Percentiles rank a stretch among this genome's conserved stretches.
Evolutionary conservation across 1,140 invertebrate species (phyloP).

Genomic region (Panagrolaimus sp.): DNA sequence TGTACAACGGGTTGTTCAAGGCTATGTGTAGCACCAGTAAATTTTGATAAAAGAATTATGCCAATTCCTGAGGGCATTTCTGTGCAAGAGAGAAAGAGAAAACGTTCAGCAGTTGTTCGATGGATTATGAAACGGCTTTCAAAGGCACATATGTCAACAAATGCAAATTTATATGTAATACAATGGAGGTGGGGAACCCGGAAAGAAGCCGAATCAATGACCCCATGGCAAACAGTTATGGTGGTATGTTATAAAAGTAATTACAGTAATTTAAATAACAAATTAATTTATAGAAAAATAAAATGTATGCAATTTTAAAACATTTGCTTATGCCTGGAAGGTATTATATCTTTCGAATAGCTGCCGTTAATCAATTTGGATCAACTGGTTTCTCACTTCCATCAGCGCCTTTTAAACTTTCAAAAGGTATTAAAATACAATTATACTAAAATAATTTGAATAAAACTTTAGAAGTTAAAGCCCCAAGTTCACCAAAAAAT

Average conservation of each 20-base stretch:
- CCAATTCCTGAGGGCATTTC: slow-evolving; percentile 45
- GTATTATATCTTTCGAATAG: slow-evolving; percentile 51
- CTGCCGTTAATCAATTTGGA: slow-evolving; percentile 38
- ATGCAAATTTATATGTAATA: slow-evolving; percentile 48
- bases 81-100: slow-evolving; percentile 48
- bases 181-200: slow-evolving; percentile 53
- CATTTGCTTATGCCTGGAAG: slow-evolving; percentile 49
- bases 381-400: slow-evolving; percentile 44
- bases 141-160: slow-evolving; percentile 38
- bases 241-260: slow-evolving; percentile 23
- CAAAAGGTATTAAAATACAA: slow-evolving; percentile 28
- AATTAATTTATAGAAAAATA: slow-evolving; percentile 52
- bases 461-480: slow-evolving; percentile 31
- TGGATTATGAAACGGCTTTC: slow-evolving; percentile 48
- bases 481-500: slow-evolving; percentile 43
- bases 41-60: slow-evolving; percentile 35
- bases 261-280: neutral
- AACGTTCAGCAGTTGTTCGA: slow-evolving; percentile 46
- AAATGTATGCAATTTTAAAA: slow-evolving; percentile 54
- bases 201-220: slow-evolving; percentile 41
- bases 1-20: slow-evolving; percentile 41
- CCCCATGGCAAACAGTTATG: slow-evolving; percentile 52
- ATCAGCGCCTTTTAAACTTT: slow-evolving; percentile 45
- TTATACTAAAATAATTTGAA: neutral
- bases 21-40: slow-evolving; percentile 33